phyloP scores from a whole-genome alignment of 2,797 vertebrate genomes.

The Geotrypetes seraphini region DNA sequence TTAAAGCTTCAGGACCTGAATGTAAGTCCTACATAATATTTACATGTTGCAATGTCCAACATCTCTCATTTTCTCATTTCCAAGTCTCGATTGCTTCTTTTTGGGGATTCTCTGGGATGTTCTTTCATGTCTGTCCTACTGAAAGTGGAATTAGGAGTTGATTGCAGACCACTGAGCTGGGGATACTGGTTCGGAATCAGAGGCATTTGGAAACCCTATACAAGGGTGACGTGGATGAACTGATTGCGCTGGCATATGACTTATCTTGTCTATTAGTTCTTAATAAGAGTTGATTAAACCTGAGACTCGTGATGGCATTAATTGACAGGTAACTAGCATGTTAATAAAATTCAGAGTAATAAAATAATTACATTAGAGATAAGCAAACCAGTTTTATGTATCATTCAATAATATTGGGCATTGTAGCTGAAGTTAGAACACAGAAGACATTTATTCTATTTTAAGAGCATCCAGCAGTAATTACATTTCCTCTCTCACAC shows the following conservation, averaged over 20 bases:
- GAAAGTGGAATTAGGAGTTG: too few relatives aligned
- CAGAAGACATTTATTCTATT: conserved; percentile 18
- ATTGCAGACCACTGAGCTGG: too few relatives aligned
- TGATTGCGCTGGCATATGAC: not conserved
- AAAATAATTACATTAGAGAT: conserved; percentile 1
- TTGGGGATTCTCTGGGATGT: too few relatives aligned
- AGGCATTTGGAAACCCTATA: too few relatives aligned
- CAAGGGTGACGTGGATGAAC: not conserved
- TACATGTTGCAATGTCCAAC: too few relatives aligned
- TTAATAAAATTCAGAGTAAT: conserved; percentile 22
- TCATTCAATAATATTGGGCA: conserved; percentile 17
- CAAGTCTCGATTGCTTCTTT: too few relatives aligned
- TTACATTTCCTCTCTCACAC: conserved; percentile 24
- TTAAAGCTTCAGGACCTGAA: too few relatives aligned
- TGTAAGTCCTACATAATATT: too few relatives aligned
- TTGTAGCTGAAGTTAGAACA: conserved; percentile 1
- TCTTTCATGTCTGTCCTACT: too few relatives aligned
- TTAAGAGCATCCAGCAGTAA: conserved; percentile 13
- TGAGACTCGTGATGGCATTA: conserved; percentile 14
- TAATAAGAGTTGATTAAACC: not conserved
- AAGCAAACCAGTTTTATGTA: conserved; percentile 20
- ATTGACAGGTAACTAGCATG: conserved; percentile 15
- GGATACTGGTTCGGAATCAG: too few relatives aligned
- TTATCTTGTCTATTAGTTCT: not conserved
- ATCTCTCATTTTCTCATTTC: too few relatives aligned